phyloP scores from a whole-genome alignment of 1,140 invertebrate genomes.

The Drosophila burlai region DNA sequence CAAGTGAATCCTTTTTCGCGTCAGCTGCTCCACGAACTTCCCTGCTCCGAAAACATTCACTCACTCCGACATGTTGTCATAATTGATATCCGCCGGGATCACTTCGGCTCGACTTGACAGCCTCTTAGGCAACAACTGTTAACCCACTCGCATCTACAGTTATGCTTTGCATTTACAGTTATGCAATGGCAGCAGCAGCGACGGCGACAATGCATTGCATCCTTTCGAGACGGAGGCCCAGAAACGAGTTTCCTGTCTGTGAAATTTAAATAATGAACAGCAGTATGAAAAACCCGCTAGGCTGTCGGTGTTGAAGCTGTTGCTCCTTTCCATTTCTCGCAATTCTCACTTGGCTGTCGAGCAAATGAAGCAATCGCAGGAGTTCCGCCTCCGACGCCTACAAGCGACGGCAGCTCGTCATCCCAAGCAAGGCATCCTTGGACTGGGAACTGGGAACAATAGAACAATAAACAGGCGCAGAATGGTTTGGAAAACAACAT shows the following conservation, averaged over 20 bases:
- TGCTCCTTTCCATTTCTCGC: slow-evolving; percentile 78
- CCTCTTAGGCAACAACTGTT: slow-evolving; percentile 69
- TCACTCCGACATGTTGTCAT: slow-evolving; percentile 55
- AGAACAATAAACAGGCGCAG: slow-evolving; percentile 54
- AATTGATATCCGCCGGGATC: slow-evolving; percentile 70
- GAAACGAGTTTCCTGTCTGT: slow-evolving; percentile 75
- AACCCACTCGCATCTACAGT: slow-evolving; percentile 39
- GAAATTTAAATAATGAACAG: slow-evolving; percentile 75
- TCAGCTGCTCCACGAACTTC: slow-evolving; percentile 51
- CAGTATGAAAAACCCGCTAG: slow-evolving; percentile 67
- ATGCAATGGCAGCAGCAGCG: slow-evolving; percentile 61
- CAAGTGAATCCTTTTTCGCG: slow-evolving; percentile 57
- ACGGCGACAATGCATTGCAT: slow-evolving; percentile 66
- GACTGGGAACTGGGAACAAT: slow-evolving; percentile 51
- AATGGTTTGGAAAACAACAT: slow-evolving; percentile 55
- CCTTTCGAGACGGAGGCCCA: slow-evolving; percentile 59
- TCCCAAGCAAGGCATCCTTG: slow-evolving; percentile 13
- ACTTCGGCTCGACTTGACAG: slow-evolving; percentile 38
- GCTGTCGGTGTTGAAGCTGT: slow-evolving; percentile 29
- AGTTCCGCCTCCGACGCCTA: slow-evolving; percentile 69
- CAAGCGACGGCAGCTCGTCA: slow-evolving; percentile 7
- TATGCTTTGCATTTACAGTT: slow-evolving; percentile 74
- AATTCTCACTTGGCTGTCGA: slow-evolving; percentile 60
- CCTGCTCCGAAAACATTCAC: slow-evolving; percentile 15
- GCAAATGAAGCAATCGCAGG: slow-evolving; percentile 64